Conservation (phyloP, 1,140 invertebrate genomes). For the Procambarus clarkii region DNA sequence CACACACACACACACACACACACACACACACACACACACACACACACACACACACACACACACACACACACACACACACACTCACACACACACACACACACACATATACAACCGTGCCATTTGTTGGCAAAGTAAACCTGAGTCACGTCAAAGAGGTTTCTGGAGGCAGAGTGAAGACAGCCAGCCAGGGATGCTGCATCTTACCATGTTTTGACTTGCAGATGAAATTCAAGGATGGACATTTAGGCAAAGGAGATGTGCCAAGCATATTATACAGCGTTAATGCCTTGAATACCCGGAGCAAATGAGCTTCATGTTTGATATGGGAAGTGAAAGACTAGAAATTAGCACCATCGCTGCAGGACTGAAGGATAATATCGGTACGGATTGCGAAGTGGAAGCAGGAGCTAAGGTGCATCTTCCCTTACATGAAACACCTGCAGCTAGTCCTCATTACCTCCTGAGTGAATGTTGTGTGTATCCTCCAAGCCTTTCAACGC, state of each 20-base stretch:
- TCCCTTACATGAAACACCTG: neutral
- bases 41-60: slow-evolving; percentile 20
- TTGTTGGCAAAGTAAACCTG: slow-evolving; percentile 6
- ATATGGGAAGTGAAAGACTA: neutral
- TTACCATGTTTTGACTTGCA: neutral
- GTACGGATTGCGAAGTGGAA: too few species aligned
- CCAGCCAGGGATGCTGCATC: neutral
- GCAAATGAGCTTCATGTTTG: neutral
- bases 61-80: slow-evolving; percentile 16
- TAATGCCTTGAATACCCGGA: neutral
- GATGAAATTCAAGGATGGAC: neutral
- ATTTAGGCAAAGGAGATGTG: neutral
- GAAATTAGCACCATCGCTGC: neutral
- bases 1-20: slow-evolving; percentile 12
- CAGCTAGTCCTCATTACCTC: neutral
- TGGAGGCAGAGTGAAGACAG: slow-evolving; percentile 20
- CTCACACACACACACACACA: neutral
- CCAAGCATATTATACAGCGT: neutral
- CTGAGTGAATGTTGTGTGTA: neutral
- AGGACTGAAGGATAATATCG: neutral
- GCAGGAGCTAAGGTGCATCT: neutral
- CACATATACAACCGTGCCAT: neutral
- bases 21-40: slow-evolving; percentile 18
- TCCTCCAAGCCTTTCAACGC: neutral
- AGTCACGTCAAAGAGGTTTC: slow-evolving; percentile 18